phyloP scores from a whole-genome alignment of 2,888 invertebrate genomes.

The Charanyca ferruginea region DNA sequence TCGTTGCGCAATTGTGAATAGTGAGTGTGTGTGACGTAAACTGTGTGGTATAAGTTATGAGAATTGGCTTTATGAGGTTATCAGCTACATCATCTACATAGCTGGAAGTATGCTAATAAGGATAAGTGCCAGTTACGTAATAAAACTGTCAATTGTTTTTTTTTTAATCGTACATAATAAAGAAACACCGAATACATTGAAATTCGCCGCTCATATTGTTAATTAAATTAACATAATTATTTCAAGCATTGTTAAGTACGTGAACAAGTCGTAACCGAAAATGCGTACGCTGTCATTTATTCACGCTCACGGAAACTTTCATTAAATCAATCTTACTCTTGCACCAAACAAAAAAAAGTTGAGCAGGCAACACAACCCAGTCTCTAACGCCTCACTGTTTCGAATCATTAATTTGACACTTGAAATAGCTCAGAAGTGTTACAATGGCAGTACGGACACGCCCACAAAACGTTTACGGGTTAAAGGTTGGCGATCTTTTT shows the following conservation, averaged over 20 bases:
- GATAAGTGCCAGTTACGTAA: neutral
- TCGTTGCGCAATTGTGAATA: conserved; percentile 73
- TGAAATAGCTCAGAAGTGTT: conserved; percentile 82
- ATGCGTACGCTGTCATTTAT: neutral
- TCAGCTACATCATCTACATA: neutral
- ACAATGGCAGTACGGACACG: conserved; percentile 80
- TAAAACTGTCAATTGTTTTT: too few species aligned
- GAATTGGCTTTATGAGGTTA: neutral
- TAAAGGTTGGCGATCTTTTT: conserved; percentile 84
- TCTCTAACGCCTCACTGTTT: conserved; percentile 81
- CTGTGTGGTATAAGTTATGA: conserved; percentile 45
- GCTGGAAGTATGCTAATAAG: neutral
- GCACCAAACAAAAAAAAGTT: conserved; percentile 65
- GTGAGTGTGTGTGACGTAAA: conserved; percentile 46
- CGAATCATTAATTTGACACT: conserved; percentile 90
- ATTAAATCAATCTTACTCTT: conserved; percentile 46
- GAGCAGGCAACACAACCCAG: conserved; percentile 70
- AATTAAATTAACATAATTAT: neutral
- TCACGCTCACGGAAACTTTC: conserved; percentile 7
- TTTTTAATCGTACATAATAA: too few species aligned
- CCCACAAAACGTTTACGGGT: conserved; percentile 84
- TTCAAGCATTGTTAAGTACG: neutral
- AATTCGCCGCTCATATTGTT: neutral
- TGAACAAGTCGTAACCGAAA: too few species aligned
- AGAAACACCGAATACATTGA: too few species aligned